phyloP scores from a whole-genome alignment of 92 coral and sea anemone species.

The Porites evermanni region DNA sequence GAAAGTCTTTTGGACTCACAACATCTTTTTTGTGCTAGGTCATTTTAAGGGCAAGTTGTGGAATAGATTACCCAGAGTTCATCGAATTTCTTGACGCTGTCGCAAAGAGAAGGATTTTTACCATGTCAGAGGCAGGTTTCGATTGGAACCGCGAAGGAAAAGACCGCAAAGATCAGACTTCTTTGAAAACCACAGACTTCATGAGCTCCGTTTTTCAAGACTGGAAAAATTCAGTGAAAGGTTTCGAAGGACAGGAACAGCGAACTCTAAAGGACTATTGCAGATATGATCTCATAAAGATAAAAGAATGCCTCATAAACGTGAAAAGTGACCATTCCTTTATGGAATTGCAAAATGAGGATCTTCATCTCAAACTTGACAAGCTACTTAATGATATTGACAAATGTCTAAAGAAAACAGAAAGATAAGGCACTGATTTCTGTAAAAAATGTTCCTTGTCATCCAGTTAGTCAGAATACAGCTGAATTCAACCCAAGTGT shows the following conservation, averaged over 20 bases:
- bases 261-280: slow-evolving; percentile 56
- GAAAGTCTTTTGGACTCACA: no score
- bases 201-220: slow-evolving; percentile 47
- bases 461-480: background rate
- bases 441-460: background rate
- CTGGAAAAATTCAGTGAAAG: slow-evolving; percentile 55
- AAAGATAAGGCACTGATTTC: background rate
- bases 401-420: background rate
- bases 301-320: slow-evolving; percentile 46
- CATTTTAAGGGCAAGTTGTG: slow-evolving; percentile 89
- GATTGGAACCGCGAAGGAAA: background rate
- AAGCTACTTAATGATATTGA: slow-evolving; percentile 29
- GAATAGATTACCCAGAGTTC: slow-evolving; percentile 84
- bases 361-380: slow-evolving; percentile 25
- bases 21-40: slow-evolving; percentile 45
- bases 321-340: slow-evolving; percentile 55
- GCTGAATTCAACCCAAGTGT: no score
- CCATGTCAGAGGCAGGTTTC: background rate
- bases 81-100: slow-evolving; percentile 68
- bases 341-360: slow-evolving; percentile 27
- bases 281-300: slow-evolving; percentile 64
- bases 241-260: slow-evolving; percentile 19
- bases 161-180: background rate
- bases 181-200: background rate
- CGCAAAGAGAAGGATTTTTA: slow-evolving; percentile 67